Conservation (phyloP, 2,888 invertebrate species). For the Campoplex capitator region DNA sequence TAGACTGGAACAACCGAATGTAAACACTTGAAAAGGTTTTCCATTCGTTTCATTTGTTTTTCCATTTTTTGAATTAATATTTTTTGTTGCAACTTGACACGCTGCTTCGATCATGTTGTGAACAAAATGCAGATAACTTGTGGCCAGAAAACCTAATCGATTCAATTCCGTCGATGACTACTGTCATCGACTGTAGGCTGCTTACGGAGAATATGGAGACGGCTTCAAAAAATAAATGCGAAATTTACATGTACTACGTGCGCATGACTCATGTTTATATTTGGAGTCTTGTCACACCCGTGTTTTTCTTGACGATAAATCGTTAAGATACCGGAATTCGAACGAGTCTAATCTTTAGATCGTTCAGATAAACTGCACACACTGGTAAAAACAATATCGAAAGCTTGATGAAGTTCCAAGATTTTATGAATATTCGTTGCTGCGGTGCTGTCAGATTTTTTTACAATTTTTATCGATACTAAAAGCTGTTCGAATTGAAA, state of each 20-base stretch:
- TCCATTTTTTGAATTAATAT: not conserved
- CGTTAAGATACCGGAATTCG: not conserved
- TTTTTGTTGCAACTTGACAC: not conserved
- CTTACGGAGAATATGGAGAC: not conserved
- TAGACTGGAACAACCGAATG: not conserved
- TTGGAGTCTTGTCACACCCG: constrained; percentile 6
- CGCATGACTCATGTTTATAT: constrained; percentile 8
- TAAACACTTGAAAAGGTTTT: not conserved
- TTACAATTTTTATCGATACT: not conserved
- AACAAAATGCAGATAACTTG: not conserved
- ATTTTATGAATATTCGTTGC: not conserved
- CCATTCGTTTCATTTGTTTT: too few species aligned
- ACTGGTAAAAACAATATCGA: not conserved
- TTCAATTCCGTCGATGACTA: not conserved
- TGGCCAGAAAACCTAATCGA: not conserved
- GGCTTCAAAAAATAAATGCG: not conserved
- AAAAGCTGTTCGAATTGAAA: not conserved
- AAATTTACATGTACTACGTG: not conserved
- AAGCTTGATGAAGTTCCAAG: not conserved
- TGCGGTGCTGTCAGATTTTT: not conserved
- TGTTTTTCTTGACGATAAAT: not conserved
- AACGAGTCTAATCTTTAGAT: not conserved
- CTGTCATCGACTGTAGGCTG: not conserved
- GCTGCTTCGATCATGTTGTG: not conserved
- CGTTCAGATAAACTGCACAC: not conserved